A percentile compares a stretch with the other conserved stretches of the same genome.
Conservation (phyloP, 2,113 vertebrate species). For the Zosterops pallidus region DNA sequence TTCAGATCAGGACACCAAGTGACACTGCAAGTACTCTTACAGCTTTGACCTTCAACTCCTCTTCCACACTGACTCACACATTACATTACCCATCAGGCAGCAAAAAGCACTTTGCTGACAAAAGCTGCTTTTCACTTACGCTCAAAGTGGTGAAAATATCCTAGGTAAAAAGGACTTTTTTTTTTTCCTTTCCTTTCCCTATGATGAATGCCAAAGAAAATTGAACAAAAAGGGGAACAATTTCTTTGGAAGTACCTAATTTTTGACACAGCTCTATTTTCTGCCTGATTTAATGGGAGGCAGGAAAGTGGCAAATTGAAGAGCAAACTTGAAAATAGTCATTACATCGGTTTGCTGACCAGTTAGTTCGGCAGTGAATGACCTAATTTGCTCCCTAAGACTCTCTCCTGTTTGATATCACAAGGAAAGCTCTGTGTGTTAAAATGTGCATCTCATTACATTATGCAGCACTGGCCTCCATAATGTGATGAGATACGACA, state of each 20-base stretch:
- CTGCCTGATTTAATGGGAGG: constrained; percentile 15
- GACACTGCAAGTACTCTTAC: not conserved
- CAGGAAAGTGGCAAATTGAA: constrained; percentile 35
- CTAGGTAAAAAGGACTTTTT: constrained; percentile 29
- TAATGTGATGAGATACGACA: constrained; percentile 61
- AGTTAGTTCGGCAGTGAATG: not conserved
- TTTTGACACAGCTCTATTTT: constrained; percentile 54
- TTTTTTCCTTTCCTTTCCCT: not conserved
- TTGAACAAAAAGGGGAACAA: constrained; percentile 15
- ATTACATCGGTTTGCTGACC: constrained; percentile 27
- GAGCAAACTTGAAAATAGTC: constrained; percentile 53
- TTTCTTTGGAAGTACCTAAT: constrained; percentile 40
- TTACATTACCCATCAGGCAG: constrained; percentile 58
- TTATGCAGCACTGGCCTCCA: constrained; percentile 34
- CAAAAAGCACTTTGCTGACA: constrained; percentile 45
- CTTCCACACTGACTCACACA: constrained; percentile 15
- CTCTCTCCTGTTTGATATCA: not conserved
- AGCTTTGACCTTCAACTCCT: constrained; percentile 3
- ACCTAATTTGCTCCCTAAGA: constrained; percentile 2
- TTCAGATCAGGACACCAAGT: constrained; percentile 19
- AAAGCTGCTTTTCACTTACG: constrained; percentile 14
- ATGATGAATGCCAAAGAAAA: constrained; percentile 39
- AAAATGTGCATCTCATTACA: constrained; percentile 52
- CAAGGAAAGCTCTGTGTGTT: constrained; percentile 43
- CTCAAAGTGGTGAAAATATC: constrained; percentile 34